Conservation (phyloP, 2,888 invertebrate genomes). For the Leuctra nigra region DNA sequence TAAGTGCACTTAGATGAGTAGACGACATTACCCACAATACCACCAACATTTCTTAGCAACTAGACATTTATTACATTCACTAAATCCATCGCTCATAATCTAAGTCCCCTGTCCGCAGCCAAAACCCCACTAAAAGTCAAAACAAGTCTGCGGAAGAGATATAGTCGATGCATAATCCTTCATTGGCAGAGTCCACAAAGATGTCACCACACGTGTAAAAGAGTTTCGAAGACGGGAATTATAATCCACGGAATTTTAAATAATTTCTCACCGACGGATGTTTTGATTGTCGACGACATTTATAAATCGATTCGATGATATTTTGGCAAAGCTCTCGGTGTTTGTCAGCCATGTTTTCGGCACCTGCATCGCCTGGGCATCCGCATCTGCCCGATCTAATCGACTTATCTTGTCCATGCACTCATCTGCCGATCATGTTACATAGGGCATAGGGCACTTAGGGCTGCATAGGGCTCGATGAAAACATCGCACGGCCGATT, state of each 20-base stretch:
- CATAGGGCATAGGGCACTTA: too few species aligned
- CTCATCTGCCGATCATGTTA: too few species aligned
- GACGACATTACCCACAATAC: too few species aligned
- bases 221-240: neutral
- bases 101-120: too few species aligned
- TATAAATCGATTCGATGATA: slow-evolving; percentile 8
- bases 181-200: neutral
- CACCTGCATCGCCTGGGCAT: slow-evolving; percentile 3
- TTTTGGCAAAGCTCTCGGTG: slow-evolving; percentile 7
- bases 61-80: too few species aligned
- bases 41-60: too few species aligned
- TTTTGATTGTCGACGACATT: slow-evolving; percentile 6
- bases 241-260: neutral
- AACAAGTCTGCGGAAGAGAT: too few species aligned
- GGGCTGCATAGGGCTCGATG: too few species aligned
- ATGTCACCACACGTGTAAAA: neutral
- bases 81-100: too few species aligned
- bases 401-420: slow-evolving; percentile 3
- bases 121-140: too few species aligned
- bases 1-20: too few species aligned
- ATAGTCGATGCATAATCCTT: neutral
- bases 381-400: slow-evolving; percentile 4
- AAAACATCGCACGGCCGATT: too few species aligned
- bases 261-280: slow-evolving; percentile 12
- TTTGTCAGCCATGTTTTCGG: neutral